These are phyloP conservation scores for Hypsibius dujardini DNA, from an alignment of 1,140 invertebrate species.

Conservation along the genomic window DNA sequence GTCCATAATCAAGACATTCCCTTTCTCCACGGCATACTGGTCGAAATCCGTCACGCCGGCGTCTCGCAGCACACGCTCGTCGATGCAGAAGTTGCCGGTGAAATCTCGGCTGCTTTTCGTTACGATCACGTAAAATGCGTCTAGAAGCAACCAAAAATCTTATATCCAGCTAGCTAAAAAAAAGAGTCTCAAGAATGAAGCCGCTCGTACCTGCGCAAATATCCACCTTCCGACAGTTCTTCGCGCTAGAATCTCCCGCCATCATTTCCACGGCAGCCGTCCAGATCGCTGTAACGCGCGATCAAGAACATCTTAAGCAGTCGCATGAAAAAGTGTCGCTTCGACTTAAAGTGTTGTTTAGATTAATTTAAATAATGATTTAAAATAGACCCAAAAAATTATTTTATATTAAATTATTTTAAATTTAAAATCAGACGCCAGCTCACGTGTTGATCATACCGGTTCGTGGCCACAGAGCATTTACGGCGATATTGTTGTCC, in stretches of 20 bases:
- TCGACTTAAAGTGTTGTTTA: neutral
- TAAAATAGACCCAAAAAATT: neutral
- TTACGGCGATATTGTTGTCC: conserved; percentile 66
- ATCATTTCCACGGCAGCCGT: conserved; percentile 96
- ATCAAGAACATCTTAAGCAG: neutral
- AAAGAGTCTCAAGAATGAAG: too few species aligned
- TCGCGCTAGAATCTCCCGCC: conserved; percentile 42
- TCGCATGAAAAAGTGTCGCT: neutral
- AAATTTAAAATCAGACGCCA: conserved; percentile 29
- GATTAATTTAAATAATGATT: neutral
- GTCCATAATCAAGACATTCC: conserved; percentile 33
- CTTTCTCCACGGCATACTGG: conserved; percentile 63
- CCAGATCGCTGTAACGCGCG: conserved; percentile 52
- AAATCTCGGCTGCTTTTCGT: conserved; percentile 52
- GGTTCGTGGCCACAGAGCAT: conserved; percentile 89
- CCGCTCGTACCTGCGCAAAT: conserved; percentile 53
- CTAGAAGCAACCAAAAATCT: conserved; percentile 28
- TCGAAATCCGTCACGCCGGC: conserved; percentile 66
- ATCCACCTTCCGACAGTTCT: conserved; percentile 56
- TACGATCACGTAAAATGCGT: conserved; percentile 80
- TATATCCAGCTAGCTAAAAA: too few species aligned
- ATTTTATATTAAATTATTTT: conserved; percentile 4
- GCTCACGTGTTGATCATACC: conserved; percentile 43
- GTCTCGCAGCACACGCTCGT: conserved; percentile 66
- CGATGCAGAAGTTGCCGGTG: conserved; percentile 82